Evolutionary conservation across 2,888 invertebrate genomes (phyloP).

Genomic region (Microdon myrmicae): DNA sequence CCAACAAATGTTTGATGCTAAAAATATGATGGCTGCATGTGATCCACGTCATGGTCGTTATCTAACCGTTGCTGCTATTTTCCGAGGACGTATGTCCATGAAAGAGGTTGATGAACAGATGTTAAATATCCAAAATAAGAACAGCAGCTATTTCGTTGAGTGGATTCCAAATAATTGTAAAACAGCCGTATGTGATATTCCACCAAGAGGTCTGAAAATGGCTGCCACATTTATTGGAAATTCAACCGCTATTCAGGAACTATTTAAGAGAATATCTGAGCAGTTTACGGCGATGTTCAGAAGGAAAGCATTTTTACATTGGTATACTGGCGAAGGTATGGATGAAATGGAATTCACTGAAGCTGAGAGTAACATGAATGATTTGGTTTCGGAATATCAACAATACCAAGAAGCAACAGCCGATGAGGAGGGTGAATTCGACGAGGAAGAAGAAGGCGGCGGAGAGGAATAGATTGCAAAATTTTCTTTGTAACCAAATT

Average conservation of each 20-base stretch:
- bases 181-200: conserved; percentile 93
- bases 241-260: conserved; percentile 91
- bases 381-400: conserved; percentile 92
- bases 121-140: conserved; percentile 96
- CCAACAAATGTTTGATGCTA: conserved; percentile 92
- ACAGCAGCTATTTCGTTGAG: conserved; percentile 88
- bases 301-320: conserved; percentile 96
- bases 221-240: conserved; percentile 94
- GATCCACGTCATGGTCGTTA: conserved; percentile 93
- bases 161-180: conserved; percentile 97
- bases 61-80: conserved; percentile 90
- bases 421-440: conserved; percentile 84
- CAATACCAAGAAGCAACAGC: conserved; percentile 92
- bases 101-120: conserved; percentile 92
- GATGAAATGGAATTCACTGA: conserved; percentile 98
- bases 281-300: conserved; percentile 97
- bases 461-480: conserved; percentile 63
- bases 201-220: conserved; percentile 90
- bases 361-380: conserved; percentile 95
- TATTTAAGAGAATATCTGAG: conserved; percentile 91
- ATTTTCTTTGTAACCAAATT: too few species aligned
- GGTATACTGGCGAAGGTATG: conserved; percentile 98
- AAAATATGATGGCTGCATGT: conserved; percentile 97
- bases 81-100: conserved; percentile 93
- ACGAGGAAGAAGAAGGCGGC: conserved; percentile 70